phyloP scores from a whole-genome alignment of 2,797 vertebrate genomes.

The Aphelocoma californica region DNA sequence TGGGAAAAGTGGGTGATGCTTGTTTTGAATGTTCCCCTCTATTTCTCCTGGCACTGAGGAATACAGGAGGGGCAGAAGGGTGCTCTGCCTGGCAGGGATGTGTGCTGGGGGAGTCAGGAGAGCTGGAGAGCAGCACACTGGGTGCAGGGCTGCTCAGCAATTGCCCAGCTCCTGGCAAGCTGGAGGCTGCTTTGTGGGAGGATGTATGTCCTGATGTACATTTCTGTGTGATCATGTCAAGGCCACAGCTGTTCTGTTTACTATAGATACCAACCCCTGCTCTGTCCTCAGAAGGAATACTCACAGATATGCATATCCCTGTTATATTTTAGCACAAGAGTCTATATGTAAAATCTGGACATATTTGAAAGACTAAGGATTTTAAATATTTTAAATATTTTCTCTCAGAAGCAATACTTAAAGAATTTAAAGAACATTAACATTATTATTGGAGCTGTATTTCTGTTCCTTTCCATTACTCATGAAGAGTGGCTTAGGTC shows the following conservation, averaged over 20 bases:
- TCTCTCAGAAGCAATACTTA: not conserved
- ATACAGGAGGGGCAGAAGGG: not conserved
- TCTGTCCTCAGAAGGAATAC: not conserved
- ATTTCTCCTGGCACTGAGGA: not conserved
- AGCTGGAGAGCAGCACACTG: not conserved
- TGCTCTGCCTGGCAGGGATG: not conserved
- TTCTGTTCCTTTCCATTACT: not conserved
- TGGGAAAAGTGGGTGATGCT: not conserved
- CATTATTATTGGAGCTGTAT: not conserved
- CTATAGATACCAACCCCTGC: accelerated
- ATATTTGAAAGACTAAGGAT: not conserved
- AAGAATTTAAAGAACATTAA: not conserved
- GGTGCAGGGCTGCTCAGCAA: not conserved
- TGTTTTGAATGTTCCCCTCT: not conserved
- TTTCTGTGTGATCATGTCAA: not conserved
- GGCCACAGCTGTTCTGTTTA: not conserved
- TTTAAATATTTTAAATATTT: not conserved
- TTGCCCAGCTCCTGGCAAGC: not conserved
- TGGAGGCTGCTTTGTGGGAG: not conserved
- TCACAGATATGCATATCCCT: not conserved
- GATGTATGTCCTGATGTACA: not conserved
- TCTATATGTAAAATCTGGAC: not conserved
- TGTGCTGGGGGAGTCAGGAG: not conserved
- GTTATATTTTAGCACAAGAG: not conserved
- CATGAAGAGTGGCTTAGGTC: not conserved